A percentile compares a stretch with the other conserved stretches of the same genome.
These are phyloP conservation scores for Megalops atlanticus DNA, from an alignment of 2,113 vertebrate genomes.

Conservation along the genomic window DNA sequence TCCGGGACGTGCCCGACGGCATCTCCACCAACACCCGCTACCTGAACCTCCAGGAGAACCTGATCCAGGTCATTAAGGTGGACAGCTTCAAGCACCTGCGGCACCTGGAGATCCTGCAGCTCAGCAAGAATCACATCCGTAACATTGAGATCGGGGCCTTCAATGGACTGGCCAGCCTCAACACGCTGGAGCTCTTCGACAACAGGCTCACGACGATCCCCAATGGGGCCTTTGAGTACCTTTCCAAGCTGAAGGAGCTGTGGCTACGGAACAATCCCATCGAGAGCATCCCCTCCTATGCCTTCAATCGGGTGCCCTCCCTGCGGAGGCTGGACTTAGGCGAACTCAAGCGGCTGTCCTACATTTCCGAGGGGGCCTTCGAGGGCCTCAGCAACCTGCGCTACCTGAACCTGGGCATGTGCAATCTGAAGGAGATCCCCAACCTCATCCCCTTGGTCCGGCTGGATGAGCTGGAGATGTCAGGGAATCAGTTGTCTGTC, in stretches of 20 bases:
- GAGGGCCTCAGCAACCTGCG: constrained; percentile 97
- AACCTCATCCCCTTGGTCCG: constrained; percentile 95
- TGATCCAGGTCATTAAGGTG: constrained; percentile 98
- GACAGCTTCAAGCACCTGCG: constrained; percentile 98
- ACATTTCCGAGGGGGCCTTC: constrained; percentile 98
- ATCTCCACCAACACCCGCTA: constrained; percentile 97
- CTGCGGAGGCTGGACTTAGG: constrained; percentile 92
- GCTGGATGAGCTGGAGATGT: constrained; percentile 97
- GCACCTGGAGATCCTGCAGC: constrained; percentile 94
- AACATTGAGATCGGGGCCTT: constrained; percentile 98
- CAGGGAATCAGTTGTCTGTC: constrained; percentile 91
- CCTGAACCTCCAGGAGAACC: constrained; percentile 98
- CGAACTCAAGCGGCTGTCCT: constrained; percentile 94
- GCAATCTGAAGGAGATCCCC: constrained; percentile 97
- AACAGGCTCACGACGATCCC: constrained; percentile 98
- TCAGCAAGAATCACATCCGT: constrained; percentile 97
- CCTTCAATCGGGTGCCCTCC: constrained; percentile 97
- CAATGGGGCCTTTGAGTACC: constrained; percentile 97
- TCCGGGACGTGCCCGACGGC: constrained; percentile 96
- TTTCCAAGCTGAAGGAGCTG: constrained; percentile 98
- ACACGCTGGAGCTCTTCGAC: constrained; percentile 98
- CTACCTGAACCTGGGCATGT: constrained; percentile 99
- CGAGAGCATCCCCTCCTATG: constrained; percentile 97
- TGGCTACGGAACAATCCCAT: constrained; percentile 98
- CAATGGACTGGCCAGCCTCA: constrained; percentile 97